Evolutionary conservation across 1,140 invertebrate genomes (phyloP).

Genomic region (Apolygus lucorum): DNA sequence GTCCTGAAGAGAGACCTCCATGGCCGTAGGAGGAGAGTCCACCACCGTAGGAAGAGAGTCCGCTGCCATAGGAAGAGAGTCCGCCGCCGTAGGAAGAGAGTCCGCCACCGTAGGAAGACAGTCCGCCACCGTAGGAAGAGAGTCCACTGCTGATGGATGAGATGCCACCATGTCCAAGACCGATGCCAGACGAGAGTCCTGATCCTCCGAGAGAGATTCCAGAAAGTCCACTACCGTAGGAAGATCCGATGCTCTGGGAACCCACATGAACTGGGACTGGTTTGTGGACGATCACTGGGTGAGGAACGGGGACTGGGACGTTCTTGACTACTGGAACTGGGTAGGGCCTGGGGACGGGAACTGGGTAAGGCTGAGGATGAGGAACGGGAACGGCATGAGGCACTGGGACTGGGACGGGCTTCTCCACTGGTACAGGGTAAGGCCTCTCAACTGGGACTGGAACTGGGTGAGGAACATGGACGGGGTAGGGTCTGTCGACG

Average conservation of each 20-base stretch:
- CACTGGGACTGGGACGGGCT: slow-evolving; percentile 29
- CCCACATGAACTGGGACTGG: slow-evolving; percentile 1
- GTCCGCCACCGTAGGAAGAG: neutral
- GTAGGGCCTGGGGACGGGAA: slow-evolving; percentile 26
- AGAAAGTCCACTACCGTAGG: neutral
- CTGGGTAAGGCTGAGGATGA: slow-evolving; percentile 9
- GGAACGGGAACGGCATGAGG: slow-evolving; percentile 22
- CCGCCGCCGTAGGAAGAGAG: neutral
- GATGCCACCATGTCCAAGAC: no score
- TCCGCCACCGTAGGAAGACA: neutral
- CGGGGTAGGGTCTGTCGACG: no score
- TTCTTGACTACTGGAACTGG: slow-evolving; percentile 40
- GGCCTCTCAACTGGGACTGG: slow-evolving; percentile 30
- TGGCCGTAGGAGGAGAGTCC: neutral
- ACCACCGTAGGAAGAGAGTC: neutral
- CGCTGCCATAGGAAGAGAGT: neutral
- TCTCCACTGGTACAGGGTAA: slow-evolving; percentile 28
- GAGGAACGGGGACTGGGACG: slow-evolving; percentile 6
- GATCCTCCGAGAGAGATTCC: slow-evolving; percentile 9
- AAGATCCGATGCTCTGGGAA: neutral
- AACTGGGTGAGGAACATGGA: slow-evolving; percentile 15
- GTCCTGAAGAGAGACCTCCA: neutral
- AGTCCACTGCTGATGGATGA: slow-evolving; percentile 1
- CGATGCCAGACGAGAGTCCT: no score
- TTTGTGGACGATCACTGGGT: slow-evolving; percentile 6